Evolutionary conservation across 1,140 invertebrate genomes (phyloP).

Genomic region (Aphis gossypii): DNA sequence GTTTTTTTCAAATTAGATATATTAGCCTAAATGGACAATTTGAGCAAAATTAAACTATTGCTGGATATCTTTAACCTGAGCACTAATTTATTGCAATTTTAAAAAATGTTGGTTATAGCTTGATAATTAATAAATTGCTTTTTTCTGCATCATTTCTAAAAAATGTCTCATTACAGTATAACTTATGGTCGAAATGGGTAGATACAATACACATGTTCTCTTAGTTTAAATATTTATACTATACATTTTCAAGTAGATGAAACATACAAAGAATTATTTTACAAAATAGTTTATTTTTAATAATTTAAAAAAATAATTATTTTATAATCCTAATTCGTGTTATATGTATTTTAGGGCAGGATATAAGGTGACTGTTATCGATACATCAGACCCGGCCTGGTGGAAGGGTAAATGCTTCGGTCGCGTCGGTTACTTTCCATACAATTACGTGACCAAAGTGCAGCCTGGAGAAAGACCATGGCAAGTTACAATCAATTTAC

Average conservation of each 20-base stretch:
- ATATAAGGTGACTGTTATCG: constrained; percentile 93
- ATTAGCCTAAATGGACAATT: too few relatives aligned
- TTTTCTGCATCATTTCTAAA: too few relatives aligned
- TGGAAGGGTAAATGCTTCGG: constrained; percentile 96
- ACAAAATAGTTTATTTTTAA: background rate
- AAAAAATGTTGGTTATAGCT: too few relatives aligned
- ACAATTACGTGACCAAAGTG: constrained; percentile 90
- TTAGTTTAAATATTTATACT: background rate
- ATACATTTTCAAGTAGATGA: background rate
- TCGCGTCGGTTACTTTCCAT: constrained; percentile 91
- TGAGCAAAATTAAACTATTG: background rate
- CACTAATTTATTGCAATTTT: too few relatives aligned
- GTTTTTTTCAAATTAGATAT: too few relatives aligned
- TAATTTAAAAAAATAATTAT: background rate
- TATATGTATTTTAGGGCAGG: constrained; percentile 73
- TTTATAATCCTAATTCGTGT: background rate
- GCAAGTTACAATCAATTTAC: constrained; percentile 79
- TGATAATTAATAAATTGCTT: too few relatives aligned
- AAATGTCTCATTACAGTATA: too few relatives aligned
- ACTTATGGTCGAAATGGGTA: too few relatives aligned
- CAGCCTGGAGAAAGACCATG: constrained; percentile 87
- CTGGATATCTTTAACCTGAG: background rate
- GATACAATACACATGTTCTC: background rate
- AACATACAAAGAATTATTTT: background rate
- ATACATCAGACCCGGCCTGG: constrained; percentile 94